Conservation (phyloP, 2,888 invertebrate genomes). For the Torymus aiolomorphi region DNA sequence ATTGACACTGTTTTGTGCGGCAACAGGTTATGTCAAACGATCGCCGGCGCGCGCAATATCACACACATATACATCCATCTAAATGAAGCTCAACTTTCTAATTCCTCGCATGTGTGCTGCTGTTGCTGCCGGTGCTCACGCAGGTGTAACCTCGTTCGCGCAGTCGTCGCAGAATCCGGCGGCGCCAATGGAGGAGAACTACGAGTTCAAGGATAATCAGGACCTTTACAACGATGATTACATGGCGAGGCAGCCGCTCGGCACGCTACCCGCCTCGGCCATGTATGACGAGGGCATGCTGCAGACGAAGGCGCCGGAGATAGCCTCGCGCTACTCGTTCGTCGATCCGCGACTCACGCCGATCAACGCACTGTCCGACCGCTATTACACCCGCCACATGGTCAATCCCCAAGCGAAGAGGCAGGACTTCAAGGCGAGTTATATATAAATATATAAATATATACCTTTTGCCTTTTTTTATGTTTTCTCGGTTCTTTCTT, state of each 20-base stretch:
- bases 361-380: slow-evolving; percentile 78
- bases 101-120: slow-evolving; percentile 5
- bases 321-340: slow-evolving; percentile 77
- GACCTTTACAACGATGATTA: slow-evolving; percentile 77
- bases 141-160: slow-evolving; percentile 76
- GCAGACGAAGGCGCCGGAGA: slow-evolving; percentile 65
- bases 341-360: slow-evolving; percentile 82
- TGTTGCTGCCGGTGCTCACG: slow-evolving; percentile 32
- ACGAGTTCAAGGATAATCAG: slow-evolving; percentile 86
- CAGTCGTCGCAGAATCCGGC: slow-evolving; percentile 71
- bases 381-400: slow-evolving; percentile 81
- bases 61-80: background rate
- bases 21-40: slow-evolving; percentile 47
- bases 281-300: slow-evolving; percentile 73
- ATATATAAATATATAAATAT: background rate
- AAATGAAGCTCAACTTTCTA: slow-evolving; percentile 30
- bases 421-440: slow-evolving; percentile 83
- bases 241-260: slow-evolving; percentile 75
- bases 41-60: background rate
- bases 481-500: background rate
- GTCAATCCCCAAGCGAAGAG: slow-evolving; percentile 74
- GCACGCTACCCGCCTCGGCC: slow-evolving; percentile 74
- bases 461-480: background rate
- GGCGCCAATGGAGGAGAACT: slow-evolving; percentile 79
- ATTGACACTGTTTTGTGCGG: slow-evolving; percentile 24